These are phyloP conservation scores for Danionella dracula DNA, from an alignment of 2,797 vertebrate genomes.

Conservation along the genomic window DNA sequence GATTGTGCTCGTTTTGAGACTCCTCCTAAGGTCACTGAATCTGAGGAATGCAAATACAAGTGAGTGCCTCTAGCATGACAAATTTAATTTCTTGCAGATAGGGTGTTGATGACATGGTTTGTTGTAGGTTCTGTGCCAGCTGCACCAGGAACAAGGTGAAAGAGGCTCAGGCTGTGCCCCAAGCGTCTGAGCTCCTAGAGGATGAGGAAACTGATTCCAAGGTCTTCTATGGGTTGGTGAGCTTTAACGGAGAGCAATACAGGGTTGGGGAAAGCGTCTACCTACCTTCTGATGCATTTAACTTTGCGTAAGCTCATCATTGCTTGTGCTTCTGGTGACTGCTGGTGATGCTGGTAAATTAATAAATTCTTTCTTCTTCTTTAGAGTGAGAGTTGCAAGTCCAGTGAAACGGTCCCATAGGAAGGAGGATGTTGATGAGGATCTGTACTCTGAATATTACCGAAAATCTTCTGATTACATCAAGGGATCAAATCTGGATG, in stretches of 20 bases:
- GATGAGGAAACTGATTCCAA: conserved; percentile 68
- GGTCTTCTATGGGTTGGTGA: conserved; percentile 73
- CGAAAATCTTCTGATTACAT: conserved; percentile 96
- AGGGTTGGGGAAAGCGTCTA: conserved; percentile 82
- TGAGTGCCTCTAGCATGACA: conserved; percentile 51
- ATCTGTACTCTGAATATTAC: conserved; percentile 92
- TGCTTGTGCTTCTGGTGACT: not conserved
- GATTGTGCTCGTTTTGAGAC: conserved; percentile 88
- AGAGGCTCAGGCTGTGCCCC: conserved; percentile 73
- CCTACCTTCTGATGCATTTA: conserved; percentile 79
- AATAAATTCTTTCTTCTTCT: not conserved
- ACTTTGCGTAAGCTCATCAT: conserved; percentile 71
- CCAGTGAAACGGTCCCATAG: conserved; percentile 82
- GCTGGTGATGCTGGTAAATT: too few species aligned
- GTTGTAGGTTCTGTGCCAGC: conserved; percentile 81
- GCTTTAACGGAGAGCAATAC: conserved; percentile 80
- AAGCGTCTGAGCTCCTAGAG: conserved; percentile 66
- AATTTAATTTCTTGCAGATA: too few species aligned
- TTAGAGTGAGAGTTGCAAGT: conserved; percentile 81
- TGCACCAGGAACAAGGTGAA: conserved; percentile 72
- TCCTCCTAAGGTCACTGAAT: conserved; percentile 64
- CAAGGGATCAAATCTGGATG: conserved; percentile 92
- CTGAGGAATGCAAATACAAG: conserved; percentile 81
- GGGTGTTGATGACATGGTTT: too few species aligned
- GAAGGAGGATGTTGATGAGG: conserved; percentile 90